A percentile compares a stretch with the other conserved stretches of the same genome.
phyloP scores from a whole-genome alignment of 2,888 invertebrate genomes.

The Linhomoeus sp. region DNA sequence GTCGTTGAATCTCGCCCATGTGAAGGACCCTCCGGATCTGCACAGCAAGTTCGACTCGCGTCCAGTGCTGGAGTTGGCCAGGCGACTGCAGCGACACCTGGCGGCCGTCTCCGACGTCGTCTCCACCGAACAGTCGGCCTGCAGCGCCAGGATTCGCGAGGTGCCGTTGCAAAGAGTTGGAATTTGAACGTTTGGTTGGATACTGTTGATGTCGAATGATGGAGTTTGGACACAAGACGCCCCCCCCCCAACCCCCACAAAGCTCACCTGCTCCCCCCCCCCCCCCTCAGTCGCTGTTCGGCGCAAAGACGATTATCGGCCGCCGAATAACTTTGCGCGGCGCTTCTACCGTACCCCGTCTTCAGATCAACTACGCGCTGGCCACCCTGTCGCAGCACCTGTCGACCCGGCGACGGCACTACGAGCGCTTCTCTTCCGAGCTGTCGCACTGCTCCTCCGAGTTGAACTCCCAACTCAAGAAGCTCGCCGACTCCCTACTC shows the following conservation, averaged over 20 bases:
- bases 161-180: too few relatives aligned
- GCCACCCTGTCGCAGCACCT: neutral
- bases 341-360: too few relatives aligned
- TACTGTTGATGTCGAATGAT: too few relatives aligned
- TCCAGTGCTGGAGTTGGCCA: neutral
- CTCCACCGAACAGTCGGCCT: neutral
- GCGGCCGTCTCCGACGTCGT: neutral
- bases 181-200: too few relatives aligned
- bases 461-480: slow-evolving; percentile 1
- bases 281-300: too few relatives aligned
- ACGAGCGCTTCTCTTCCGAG: neutral
- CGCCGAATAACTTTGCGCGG: neutral
- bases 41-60: slow-evolving; percentile 2
- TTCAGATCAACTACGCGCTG: slow-evolving; percentile 4
- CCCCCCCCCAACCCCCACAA: too few relatives aligned
- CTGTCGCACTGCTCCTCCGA: neutral
- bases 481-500: neutral
- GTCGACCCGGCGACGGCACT: neutral
- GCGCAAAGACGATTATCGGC: too few relatives aligned
- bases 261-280: too few relatives aligned
- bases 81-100: slow-evolving; percentile 1
- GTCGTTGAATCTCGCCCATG: neutral
- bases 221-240: too few relatives aligned
- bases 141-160: slow-evolving; percentile 2
- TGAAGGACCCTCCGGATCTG: slow-evolving; percentile 6